Evolutionary conservation across 2,888 invertebrate genomes (phyloP).

Genomic region (Sinelater perroti): DNA sequence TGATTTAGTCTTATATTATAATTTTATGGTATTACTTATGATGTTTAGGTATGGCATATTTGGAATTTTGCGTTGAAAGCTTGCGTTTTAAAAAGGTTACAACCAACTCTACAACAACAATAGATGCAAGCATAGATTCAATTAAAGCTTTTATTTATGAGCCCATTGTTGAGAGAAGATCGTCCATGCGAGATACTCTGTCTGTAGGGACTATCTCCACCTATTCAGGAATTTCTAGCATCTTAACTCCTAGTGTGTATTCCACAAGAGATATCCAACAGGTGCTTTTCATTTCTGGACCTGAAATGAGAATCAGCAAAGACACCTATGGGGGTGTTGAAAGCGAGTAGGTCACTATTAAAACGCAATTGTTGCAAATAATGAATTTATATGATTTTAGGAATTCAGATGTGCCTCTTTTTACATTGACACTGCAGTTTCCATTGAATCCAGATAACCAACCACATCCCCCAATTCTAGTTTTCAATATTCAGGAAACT

Average conservation of each 20-base stretch:
- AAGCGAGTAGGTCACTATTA: not conserved
- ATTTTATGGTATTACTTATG: constrained; percentile 37
- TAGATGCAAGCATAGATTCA: constrained; percentile 58
- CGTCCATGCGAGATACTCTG: not conserved
- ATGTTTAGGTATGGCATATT: constrained; percentile 66
- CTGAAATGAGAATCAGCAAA: constrained; percentile 55
- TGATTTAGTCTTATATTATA: not conserved
- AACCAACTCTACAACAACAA: constrained; percentile 58
- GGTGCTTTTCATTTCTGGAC: constrained; percentile 66
- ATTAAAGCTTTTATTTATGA: constrained; percentile 65
- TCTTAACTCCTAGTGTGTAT: constrained; percentile 4
- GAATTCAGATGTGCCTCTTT: constrained; percentile 52
- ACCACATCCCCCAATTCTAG: constrained; percentile 62
- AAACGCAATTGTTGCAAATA: not conserved
- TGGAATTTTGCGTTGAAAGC: constrained; percentile 70
- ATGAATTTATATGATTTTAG: constrained; percentile 3
- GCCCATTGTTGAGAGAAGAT: constrained; percentile 43
- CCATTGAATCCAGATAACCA: constrained; percentile 59
- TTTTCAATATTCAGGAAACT: constrained; percentile 63
- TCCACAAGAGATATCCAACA: constrained; percentile 59
- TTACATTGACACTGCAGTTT: constrained; percentile 60
- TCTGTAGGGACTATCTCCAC: not conserved
- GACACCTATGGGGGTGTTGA: not conserved
- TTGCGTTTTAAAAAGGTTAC: constrained; percentile 56
- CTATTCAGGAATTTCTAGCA: constrained; percentile 7